phyloP scores from a whole-genome alignment of 2,888 invertebrate species.

The Arctia plantaginis region DNA sequence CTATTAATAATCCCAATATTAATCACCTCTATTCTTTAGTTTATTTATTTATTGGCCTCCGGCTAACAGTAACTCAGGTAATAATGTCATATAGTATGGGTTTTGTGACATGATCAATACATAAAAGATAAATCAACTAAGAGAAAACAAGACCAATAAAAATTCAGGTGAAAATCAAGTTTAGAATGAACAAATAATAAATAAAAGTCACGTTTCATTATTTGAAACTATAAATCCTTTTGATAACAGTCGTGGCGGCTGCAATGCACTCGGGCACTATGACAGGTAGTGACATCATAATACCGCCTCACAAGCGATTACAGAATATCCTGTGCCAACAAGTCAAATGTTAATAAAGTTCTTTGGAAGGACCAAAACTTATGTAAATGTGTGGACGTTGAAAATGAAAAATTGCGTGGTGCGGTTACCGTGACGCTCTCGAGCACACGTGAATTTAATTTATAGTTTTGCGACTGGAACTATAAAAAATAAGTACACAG shows the following conservation, averaged over 20 bases:
- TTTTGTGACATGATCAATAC: background rate
- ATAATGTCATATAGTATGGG: slow-evolving; percentile 16
- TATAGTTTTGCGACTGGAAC: slow-evolving; percentile 34
- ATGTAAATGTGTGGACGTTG: slow-evolving; percentile 35
- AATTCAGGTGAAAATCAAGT: slow-evolving; percentile 25
- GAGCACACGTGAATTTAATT: slow-evolving; percentile 41
- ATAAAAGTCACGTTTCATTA: slow-evolving; percentile 28
- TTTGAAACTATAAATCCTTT: slow-evolving; percentile 57
- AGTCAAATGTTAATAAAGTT: slow-evolving; percentile 54
- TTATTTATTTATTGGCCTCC: slow-evolving; percentile 28
- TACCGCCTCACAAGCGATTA: slow-evolving; percentile 36
- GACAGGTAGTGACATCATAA: slow-evolving; percentile 52
- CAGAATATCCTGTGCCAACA: slow-evolving; percentile 43
- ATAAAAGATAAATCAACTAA: background rate
- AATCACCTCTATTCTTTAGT: slow-evolving; percentile 31
- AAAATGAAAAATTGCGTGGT: slow-evolving; percentile 44
- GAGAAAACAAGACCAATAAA: slow-evolving; percentile 18
- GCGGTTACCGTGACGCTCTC: slow-evolving; percentile 31
- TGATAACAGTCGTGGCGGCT: slow-evolving; percentile 48
- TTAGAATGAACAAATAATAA: slow-evolving; percentile 35
- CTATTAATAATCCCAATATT: slow-evolving; percentile 48
- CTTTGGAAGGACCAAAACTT: slow-evolving; percentile 38
- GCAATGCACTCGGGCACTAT: slow-evolving; percentile 41
- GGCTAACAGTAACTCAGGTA: slow-evolving; percentile 6
- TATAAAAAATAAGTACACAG: slow-evolving; percentile 31